A percentile compares a stretch with the other conserved stretches of the same genome.
phyloP scores from a whole-genome alignment of 2,888 invertebrate species.

The Macropis europaea region DNA sequence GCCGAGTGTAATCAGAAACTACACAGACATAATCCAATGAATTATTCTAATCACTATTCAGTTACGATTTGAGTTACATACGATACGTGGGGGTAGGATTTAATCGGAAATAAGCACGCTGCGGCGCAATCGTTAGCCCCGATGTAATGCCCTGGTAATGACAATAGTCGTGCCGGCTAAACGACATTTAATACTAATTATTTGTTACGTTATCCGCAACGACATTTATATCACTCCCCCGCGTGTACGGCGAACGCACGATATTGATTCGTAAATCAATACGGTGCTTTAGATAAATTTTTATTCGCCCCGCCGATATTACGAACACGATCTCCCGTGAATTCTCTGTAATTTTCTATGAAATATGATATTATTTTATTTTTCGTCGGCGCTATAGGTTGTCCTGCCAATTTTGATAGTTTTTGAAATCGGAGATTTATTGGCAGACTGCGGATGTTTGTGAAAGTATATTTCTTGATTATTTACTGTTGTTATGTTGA shows the following conservation, averaged over 20 bases:
- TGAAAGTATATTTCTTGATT: no score
- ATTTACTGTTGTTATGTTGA: no score
- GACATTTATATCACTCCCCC: constrained; percentile 19
- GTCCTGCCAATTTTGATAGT: no score
- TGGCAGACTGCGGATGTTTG: no score
- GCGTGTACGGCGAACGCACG: neutral
- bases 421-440: no score
- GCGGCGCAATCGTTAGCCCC: constrained; percentile 47
- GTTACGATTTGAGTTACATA: constrained; percentile 50
- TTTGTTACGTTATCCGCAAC: constrained; percentile 37
- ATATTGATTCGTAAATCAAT: neutral
- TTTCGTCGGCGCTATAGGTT: no score
- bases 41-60: constrained; percentile 55
- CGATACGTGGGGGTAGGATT: constrained; percentile 42
- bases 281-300: neutral
- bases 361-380: no score
- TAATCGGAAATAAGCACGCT: constrained; percentile 52
- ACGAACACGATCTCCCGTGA: neutral
- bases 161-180: constrained; percentile 38
- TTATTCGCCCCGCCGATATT: neutral
- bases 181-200: constrained; percentile 52
- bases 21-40: constrained; percentile 37
- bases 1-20: constrained; percentile 39
- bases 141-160: constrained; percentile 46
- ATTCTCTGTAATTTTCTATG: neutral